phyloP scores from a whole-genome alignment of 2,888 invertebrate genomes.

The Oasisia sp. region DNA sequence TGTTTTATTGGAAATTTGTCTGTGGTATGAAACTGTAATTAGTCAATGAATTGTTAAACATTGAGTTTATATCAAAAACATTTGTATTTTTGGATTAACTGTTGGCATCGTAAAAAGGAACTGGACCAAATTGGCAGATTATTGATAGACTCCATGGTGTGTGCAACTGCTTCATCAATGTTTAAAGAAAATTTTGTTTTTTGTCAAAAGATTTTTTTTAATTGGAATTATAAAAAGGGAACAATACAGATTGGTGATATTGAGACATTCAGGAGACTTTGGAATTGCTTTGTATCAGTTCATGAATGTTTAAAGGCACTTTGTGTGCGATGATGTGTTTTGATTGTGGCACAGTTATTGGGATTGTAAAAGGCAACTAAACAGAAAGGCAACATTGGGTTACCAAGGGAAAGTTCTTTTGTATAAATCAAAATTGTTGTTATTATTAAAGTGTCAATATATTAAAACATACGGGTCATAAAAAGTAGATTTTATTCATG shows the following conservation, averaged over 20 bases:
- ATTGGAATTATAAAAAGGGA: neutral
- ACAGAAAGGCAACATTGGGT: neutral
- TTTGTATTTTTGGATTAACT: too few relatives aligned
- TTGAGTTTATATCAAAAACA: too few relatives aligned
- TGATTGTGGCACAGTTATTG: neutral
- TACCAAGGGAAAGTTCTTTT: neutral
- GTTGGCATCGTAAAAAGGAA: too few relatives aligned
- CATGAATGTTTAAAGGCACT: neutral
- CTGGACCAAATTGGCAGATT: too few relatives aligned
- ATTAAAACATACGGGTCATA: neutral
- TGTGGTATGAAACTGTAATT: too few relatives aligned
- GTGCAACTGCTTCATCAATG: neutral
- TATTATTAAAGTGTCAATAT: neutral
- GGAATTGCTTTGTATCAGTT: neutral
- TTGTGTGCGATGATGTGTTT: neutral
- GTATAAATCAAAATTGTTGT: neutral
- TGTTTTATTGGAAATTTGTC: too few relatives aligned
- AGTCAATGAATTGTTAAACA: too few relatives aligned
- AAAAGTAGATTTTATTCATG: neutral
- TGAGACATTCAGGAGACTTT: too few relatives aligned
- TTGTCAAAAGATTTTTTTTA: neutral
- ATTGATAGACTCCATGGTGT: too few relatives aligned
- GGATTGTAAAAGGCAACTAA: neutral
- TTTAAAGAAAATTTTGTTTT: neutral
- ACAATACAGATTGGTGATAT: too few relatives aligned